These are phyloP conservation scores for Mythimna ferrago DNA, from an alignment of 2,888 invertebrate species.

Conservation along the genomic window DNA sequence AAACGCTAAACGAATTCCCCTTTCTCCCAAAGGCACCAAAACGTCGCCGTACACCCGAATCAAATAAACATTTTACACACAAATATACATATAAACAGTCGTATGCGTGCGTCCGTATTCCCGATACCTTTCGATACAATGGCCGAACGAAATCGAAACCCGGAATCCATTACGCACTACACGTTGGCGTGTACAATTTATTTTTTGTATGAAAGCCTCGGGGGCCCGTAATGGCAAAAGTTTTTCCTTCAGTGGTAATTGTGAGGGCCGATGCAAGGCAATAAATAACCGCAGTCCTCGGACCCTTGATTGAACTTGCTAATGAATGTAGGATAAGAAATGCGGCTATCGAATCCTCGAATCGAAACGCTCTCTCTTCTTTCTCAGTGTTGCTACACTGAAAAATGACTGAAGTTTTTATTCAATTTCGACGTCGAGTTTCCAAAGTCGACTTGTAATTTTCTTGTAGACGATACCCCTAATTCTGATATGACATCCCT, in stretches of 20 bases:
- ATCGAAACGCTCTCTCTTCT: constrained; percentile 36
- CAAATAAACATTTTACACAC: constrained; percentile 71
- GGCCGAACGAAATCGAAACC: constrained; percentile 79
- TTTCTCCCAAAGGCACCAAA: constrained; percentile 28
- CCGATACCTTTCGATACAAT: constrained; percentile 70
- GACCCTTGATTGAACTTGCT: constrained; percentile 90
- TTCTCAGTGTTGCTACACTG: constrained; percentile 65
- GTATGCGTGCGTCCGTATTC: constrained; percentile 49
- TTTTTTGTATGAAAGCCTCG: constrained; percentile 87
- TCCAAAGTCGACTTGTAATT: constrained; percentile 48
- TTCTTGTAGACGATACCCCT: constrained; percentile 53
- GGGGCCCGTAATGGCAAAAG: constrained; percentile 88
- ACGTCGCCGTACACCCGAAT: constrained; percentile 40
- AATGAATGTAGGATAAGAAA: constrained; percentile 90
- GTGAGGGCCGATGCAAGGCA: constrained; percentile 88
- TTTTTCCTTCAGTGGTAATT: constrained; percentile 89
- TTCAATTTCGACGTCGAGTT: constrained; percentile 62
- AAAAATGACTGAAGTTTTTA: constrained; percentile 85
- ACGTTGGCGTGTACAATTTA: constrained; percentile 84
- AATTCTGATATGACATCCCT: constrained; percentile 52
- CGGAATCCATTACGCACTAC: constrained; percentile 85
- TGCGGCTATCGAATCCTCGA: constrained; percentile 85
- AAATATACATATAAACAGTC: constrained; percentile 68
- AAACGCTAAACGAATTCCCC: constrained; percentile 33
- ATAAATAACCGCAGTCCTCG: constrained; percentile 89